These are phyloP conservation scores for Drosophila vallismaia DNA, from an alignment of 2,888 invertebrate species.

Conservation along the genomic window DNA sequence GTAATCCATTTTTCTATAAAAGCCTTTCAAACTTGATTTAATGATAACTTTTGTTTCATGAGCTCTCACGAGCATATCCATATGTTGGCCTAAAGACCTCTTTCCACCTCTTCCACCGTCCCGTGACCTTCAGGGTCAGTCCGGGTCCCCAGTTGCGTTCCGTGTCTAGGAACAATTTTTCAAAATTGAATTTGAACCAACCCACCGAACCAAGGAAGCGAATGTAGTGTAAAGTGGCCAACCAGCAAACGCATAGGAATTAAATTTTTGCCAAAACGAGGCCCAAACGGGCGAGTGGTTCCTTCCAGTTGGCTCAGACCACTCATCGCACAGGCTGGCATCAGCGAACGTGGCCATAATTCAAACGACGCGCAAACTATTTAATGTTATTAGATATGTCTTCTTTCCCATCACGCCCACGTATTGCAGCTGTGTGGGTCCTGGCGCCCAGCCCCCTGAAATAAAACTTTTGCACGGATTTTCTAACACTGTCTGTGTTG, in stretches of 20 bases:
- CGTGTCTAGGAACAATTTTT: conserved; percentile 65
- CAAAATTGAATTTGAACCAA: conserved; percentile 62
- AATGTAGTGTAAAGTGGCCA: conserved; percentile 46
- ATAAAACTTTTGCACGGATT: conserved; percentile 45
- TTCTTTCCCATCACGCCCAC: conserved; percentile 50
- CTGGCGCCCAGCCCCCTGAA: background rate
- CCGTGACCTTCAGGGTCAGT: conserved; percentile 48
- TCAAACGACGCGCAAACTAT: conserved; percentile 77
- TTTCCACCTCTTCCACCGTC: conserved; percentile 7
- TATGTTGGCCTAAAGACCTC: conserved; percentile 10
- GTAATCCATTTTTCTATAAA: too few relatives aligned
- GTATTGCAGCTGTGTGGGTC: conserved; percentile 16
- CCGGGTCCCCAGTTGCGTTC: conserved; percentile 32
- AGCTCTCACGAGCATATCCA: background rate
- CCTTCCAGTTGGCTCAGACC: conserved; percentile 7
- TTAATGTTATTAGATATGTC: conserved; percentile 74
- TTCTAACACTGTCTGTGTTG: conserved; percentile 34
- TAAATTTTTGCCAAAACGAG: conserved; percentile 38
- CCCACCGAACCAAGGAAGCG: conserved; percentile 15
- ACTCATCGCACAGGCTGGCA: conserved; percentile 59
- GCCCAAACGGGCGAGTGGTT: conserved; percentile 19
- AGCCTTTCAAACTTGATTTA: background rate
- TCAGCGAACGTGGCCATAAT: conserved; percentile 70
- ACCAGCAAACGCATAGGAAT: conserved; percentile 49
- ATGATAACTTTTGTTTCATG: conserved; percentile 1